Evolutionary conservation across 2,113 vertebrate genomes (phyloP).

Genomic region (Ifrita kowaldi): DNA sequence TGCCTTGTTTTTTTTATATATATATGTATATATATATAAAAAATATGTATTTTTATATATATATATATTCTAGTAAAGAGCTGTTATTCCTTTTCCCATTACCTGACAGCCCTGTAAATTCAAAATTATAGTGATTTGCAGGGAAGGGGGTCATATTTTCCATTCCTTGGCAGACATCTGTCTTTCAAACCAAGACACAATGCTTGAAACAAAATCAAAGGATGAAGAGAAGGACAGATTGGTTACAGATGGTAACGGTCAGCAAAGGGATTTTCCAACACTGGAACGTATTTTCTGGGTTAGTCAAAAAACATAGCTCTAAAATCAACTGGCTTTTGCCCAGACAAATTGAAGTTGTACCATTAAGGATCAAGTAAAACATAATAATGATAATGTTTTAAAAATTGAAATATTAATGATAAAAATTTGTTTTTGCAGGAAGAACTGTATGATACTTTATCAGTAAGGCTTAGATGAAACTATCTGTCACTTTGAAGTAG

Average conservation of each 20-base stretch:
- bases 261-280: not conserved
- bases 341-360: not conserved
- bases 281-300: not conserved
- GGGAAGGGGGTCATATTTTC: not conserved
- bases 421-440: not conserved
- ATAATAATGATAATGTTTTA: not conserved
- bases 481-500: not conserved
- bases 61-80: not conserved
- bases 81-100: not conserved
- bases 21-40: too few species aligned
- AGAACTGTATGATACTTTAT: not conserved
- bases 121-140: not conserved
- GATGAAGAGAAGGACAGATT: not conserved
- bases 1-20: not conserved
- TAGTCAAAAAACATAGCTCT: not conserved
- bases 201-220: not conserved
- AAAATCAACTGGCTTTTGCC: not conserved
- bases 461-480: not conserved
- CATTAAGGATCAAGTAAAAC: not conserved
- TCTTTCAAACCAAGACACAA: not conserved
- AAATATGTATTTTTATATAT: too few species aligned
- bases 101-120: not conserved
- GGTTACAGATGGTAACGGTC: accelerated
- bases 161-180: not conserved
- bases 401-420: not conserved